Percentiles rank a stretch among this genome's conserved stretches.
phyloP scores from a whole-genome alignment of 1,140 invertebrate species.

The Brachionus plicatilis region DNA sequence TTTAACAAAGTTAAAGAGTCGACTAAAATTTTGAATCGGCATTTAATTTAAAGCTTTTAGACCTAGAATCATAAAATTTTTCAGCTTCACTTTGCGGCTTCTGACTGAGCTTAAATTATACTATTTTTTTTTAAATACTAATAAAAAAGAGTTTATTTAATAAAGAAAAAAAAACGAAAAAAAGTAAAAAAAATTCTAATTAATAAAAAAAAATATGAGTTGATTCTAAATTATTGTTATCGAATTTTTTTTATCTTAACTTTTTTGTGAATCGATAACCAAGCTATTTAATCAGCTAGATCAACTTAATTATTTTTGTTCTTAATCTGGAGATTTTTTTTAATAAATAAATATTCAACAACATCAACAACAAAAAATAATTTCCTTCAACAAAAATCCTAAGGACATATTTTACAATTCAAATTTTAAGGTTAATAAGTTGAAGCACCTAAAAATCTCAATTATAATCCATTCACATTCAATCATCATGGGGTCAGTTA shows the following conservation, averaged over 20 bases:
- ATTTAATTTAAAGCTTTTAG: background rate
- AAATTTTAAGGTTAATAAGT: slow-evolving; percentile 2
- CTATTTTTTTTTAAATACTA: background rate
- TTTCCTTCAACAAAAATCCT: background rate
- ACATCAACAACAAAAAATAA: background rate
- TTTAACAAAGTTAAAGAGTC: no score
- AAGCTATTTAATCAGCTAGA: background rate
- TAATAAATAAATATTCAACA: background rate
- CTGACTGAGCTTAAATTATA: background rate
- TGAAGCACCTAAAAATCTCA: background rate
- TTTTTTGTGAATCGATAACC: background rate
- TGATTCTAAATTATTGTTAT: background rate
- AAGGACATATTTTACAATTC: background rate
- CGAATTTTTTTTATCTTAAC: background rate
- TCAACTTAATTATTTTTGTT: background rate
- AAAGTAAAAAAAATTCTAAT: background rate
- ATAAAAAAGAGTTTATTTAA: background rate
- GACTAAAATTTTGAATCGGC: background rate
- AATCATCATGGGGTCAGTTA: background rate
- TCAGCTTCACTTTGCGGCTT: background rate
- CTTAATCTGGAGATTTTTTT: background rate
- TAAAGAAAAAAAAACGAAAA: background rate
- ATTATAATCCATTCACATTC: background rate
- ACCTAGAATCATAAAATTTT: background rate
- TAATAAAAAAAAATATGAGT: background rate